Evolutionary conservation across 1,140 invertebrate genomes (phyloP).

Genomic region (Magallana angulata): DNA sequence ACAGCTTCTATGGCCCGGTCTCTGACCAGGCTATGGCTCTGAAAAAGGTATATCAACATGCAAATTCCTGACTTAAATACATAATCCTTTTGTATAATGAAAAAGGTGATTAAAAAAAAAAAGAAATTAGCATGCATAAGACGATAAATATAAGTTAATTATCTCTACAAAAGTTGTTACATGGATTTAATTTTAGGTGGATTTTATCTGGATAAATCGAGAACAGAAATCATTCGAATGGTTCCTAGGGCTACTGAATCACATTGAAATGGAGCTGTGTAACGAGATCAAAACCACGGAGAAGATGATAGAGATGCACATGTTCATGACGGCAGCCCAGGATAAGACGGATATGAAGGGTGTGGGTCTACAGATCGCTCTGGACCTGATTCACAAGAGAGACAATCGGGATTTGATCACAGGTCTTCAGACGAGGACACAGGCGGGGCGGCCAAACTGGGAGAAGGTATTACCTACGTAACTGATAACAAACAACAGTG

Average conservation of each 20-base stretch:
- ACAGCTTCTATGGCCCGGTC: conserved; percentile 88
- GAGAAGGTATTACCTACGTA: conserved; percentile 83
- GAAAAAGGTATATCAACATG: conserved; percentile 61
- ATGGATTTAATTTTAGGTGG: conserved; percentile 84
- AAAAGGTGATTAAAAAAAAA: too few species aligned
- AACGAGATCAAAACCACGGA: not conserved
- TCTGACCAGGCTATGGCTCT: conserved; percentile 82
- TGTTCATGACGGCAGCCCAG: conserved; percentile 97
- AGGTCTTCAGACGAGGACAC: conserved; percentile 94
- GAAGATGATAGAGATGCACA: conserved; percentile 97
- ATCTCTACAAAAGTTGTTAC: too few species aligned
- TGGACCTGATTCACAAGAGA: conserved; percentile 95
- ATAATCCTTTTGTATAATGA: too few species aligned
- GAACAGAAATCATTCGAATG: conserved; percentile 97
- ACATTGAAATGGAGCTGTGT: conserved; percentile 92
- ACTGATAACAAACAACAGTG: too few species aligned
- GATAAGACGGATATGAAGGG: conserved; percentile 96
- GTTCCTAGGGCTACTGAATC: conserved; percentile 95
- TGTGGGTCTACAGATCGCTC: conserved; percentile 92
- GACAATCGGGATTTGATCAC: conserved; percentile 96
- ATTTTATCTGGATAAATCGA: conserved; percentile 98
- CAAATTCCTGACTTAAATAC: too few species aligned
- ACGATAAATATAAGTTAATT: too few species aligned
- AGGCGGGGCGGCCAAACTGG: conserved; percentile 96
- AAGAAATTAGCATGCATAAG: too few species aligned